Conservation (phyloP, 35 echinoderm and acorn worm species). For the Hemicentrotus pulcherrimus region DNA sequence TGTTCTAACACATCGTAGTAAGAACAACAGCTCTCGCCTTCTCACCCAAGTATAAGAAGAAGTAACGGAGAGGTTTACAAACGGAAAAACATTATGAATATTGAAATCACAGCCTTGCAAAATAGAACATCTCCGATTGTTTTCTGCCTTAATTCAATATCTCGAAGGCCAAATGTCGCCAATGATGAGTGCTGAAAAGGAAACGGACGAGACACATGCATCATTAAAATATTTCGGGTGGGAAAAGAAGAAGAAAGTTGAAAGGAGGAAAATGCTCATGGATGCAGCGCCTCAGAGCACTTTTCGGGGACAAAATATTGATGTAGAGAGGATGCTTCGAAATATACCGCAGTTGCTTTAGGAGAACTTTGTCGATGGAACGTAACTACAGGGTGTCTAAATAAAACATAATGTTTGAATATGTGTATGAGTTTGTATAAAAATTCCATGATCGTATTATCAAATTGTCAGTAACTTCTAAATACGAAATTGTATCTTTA, state of each 20-base stretch:
- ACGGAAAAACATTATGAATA: not conserved
- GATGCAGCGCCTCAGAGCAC: not conserved
- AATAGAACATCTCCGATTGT: not conserved
- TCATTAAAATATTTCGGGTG: not conserved
- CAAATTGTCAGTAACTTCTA: too few species aligned
- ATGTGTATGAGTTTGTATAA: too few species aligned
- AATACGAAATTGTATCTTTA: too few species aligned
- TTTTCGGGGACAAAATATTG: not conserved
- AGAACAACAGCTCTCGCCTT: not conserved
- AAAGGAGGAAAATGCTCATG: not conserved
- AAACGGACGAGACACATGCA: constrained; percentile 6
- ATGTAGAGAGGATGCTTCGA: not conserved
- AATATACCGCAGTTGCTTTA: not conserved
- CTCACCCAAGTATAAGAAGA: too few species aligned
- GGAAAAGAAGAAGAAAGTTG: not conserved
- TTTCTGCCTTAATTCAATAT: not conserved
- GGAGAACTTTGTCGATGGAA: too few species aligned
- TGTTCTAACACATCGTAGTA: not conserved
- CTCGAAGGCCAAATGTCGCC: not conserved
- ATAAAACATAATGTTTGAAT: too few species aligned
- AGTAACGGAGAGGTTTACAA: not conserved
- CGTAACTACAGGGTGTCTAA: too few species aligned
- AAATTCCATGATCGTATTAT: too few species aligned
- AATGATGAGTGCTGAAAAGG: not conserved
- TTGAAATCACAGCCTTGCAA: not conserved